Evolutionary conservation across 2,113 vertebrate species (phyloP).

Genomic region (Myotis davidii): DNA sequence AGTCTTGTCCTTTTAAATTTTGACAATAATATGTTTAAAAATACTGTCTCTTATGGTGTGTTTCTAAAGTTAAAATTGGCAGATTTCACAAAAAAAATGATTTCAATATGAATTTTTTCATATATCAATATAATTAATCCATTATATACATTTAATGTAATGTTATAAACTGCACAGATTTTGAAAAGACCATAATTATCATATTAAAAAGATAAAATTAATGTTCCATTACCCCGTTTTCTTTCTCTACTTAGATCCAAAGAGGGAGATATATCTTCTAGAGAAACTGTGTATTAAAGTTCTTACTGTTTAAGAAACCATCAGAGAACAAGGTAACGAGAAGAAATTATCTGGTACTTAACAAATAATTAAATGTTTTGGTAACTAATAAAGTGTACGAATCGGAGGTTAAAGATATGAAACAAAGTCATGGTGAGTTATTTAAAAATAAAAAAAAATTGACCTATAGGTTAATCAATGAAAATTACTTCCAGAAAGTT

Average conservation of each 20-base stretch:
- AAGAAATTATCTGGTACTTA: slow-evolving; percentile 57
- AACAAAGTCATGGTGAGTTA: slow-evolving; percentile 23
- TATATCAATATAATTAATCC: background rate
- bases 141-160: background rate
- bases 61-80: background rate
- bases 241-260: background rate
- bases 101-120: background rate
- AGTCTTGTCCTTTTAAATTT: background rate
- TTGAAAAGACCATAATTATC: background rate
- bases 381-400: background rate
- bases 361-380: slow-evolving; percentile 58
- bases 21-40: slow-evolving; percentile 43
- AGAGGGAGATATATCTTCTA: background rate
- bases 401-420: slow-evolving; percentile 34
- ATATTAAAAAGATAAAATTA: slow-evolving; percentile 7
- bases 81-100: background rate
- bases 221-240: background rate
- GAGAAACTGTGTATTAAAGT: background rate
- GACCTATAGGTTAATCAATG: slow-evolving; percentile 45
- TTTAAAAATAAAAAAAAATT: slow-evolving; percentile 64
- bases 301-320: slow-evolving; percentile 66
- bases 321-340: slow-evolving; percentile 52
- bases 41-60: background rate
- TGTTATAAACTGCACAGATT: background rate
- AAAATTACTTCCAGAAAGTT: slow-evolving; percentile 62